A percentile compares a stretch with the other conserved stretches of the same genome.
Conservation (phyloP, 2,888 invertebrate genomes). For the Lacanobia oleracea region DNA sequence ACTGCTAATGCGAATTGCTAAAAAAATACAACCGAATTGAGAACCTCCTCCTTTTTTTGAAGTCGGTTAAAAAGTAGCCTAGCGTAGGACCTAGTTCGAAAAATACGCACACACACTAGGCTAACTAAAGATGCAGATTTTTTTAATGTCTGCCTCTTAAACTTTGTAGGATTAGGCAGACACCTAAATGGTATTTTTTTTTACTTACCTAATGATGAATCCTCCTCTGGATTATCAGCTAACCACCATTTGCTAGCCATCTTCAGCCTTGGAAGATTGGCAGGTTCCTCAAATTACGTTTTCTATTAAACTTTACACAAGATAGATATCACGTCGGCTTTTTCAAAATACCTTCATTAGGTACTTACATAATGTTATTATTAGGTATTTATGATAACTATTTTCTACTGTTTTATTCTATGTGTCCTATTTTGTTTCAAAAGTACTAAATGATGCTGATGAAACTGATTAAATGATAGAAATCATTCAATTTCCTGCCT, state of each 20-base stretch:
- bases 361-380: too few species aligned
- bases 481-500: background rate
- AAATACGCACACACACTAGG: background rate
- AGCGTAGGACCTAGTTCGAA: background rate
- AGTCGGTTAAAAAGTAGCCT: conserved; percentile 1
- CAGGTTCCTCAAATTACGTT: background rate
- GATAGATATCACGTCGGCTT: too few species aligned
- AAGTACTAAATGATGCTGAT: too few species aligned
- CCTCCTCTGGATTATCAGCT: background rate
- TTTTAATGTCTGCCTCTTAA: too few species aligned
- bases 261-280: background rate
- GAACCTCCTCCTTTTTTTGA: too few species aligned
- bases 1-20: conserved; percentile 46
- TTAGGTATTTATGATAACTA: too few species aligned
- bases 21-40: too few species aligned
- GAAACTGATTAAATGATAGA: background rate
- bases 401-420: too few species aligned
- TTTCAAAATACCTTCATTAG: background rate
- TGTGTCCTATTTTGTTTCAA: too few species aligned
- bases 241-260: background rate
- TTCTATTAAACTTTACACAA: background rate
- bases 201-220: background rate
- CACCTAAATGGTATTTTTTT: background rate
- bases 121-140: too few species aligned
- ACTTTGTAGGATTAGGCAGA: background rate